Percentiles rank a stretch among this genome's conserved stretches.
phyloP scores from a whole-genome alignment of 2,797 vertebrate genomes.

The Nasua narica region DNA sequence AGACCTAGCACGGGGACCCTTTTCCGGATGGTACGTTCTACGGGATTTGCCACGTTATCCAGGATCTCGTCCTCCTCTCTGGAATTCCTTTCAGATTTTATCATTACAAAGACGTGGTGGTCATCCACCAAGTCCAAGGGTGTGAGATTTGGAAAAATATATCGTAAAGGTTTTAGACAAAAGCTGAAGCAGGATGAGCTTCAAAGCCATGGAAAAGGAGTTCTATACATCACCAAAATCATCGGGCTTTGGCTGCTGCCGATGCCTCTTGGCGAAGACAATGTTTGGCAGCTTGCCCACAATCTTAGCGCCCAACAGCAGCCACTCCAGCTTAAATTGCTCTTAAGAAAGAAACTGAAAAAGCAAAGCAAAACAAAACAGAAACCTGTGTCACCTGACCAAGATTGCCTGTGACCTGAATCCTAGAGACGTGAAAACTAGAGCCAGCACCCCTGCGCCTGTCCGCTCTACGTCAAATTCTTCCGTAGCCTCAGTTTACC shows the following conservation, averaged over 20 bases:
- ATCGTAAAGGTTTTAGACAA: background rate
- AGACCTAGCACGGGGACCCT: rapidly evolving
- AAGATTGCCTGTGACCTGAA: background rate
- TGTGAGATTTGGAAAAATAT: background rate
- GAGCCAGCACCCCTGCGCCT: background rate
- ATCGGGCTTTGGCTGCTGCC: constrained; percentile 14
- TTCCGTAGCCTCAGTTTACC: background rate
- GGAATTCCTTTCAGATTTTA: background rate
- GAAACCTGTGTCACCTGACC: background rate
- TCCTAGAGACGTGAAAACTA: background rate
- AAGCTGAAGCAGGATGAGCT: background rate
- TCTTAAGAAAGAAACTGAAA: background rate
- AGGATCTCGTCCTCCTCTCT: background rate
- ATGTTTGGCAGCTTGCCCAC: background rate
- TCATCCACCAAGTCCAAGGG: background rate
- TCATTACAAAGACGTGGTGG: rapidly evolving
- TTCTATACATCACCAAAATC: background rate
- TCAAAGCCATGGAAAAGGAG: background rate
- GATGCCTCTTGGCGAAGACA: constrained; percentile 53
- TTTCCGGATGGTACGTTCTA: background rate
- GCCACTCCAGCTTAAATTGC: constrained; percentile 40
- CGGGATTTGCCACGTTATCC: background rate
- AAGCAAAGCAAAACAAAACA: background rate
- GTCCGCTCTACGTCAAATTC: rapidly evolving
- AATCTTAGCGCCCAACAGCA: constrained; percentile 52